These are phyloP conservation scores for Drosophila mojavensis DNA, from an alignment of 1,140 invertebrate species.

Conservation along the genomic window DNA sequence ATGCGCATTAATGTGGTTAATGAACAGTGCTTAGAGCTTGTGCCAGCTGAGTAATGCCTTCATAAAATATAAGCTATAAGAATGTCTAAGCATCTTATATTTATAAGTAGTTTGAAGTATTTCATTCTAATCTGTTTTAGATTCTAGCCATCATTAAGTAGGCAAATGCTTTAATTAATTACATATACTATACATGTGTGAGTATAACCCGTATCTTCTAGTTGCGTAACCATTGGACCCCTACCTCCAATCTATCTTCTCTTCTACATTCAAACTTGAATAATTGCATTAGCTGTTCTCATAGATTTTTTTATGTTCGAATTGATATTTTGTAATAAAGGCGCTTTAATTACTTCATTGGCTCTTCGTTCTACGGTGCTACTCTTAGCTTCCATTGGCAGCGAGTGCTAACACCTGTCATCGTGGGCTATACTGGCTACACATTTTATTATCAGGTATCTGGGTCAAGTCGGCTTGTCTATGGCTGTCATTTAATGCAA, in stretches of 20 bases:
- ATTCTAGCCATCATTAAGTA: too few species aligned
- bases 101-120: too few species aligned
- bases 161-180: too few species aligned
- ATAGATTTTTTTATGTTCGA: neutral
- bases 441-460: slow-evolving; percentile 57
- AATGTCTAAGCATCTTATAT: too few species aligned
- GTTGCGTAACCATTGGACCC: too few species aligned
- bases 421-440: slow-evolving; percentile 35
- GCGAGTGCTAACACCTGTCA: slow-evolving; percentile 62
- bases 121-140: too few species aligned
- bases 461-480: slow-evolving; percentile 68
- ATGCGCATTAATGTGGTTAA: neutral
- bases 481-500: slow-evolving; percentile 69
- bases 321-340: slow-evolving; percentile 12
- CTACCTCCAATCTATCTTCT: too few species aligned
- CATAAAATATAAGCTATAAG: too few species aligned
- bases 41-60: too few species aligned
- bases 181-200: too few species aligned
- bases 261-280: neutral
- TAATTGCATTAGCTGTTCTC: neutral
- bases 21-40: neutral
- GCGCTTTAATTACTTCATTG: slow-evolving; percentile 39
- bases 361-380: slow-evolving; percentile 10
- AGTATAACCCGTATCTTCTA: too few species aligned
- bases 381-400: slow-evolving; percentile 10